Percentiles rank a stretch among this genome's conserved stretches.
phyloP scores from a whole-genome alignment of 1,140 invertebrate genomes.

The Oryctes rhinoceros region DNA sequence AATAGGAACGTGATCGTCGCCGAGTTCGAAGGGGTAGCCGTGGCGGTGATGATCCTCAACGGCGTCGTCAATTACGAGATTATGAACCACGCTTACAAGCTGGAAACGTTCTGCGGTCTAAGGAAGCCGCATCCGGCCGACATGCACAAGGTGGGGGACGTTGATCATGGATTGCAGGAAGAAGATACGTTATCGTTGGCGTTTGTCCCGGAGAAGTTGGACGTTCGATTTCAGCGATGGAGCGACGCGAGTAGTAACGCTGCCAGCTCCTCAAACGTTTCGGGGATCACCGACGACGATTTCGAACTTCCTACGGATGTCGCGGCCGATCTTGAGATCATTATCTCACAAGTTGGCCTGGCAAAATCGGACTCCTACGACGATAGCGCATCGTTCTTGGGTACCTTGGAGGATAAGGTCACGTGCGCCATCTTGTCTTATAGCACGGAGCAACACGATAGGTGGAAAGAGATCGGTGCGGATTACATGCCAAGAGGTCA shows the following conservation, averaged over 20 bases:
- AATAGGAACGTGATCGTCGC: constrained; percentile 19
- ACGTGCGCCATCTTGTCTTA: constrained; percentile 5
- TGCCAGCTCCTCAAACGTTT: neutral
- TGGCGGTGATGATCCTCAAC: constrained; percentile 15
- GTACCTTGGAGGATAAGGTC: neutral
- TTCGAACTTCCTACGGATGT: constrained; percentile 9
- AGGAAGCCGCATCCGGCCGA: constrained; percentile 16
- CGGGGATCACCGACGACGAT: neutral
- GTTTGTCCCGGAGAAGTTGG: neutral
- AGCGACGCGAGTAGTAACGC: neutral
- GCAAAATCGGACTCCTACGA: neutral
- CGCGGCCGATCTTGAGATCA: constrained; percentile 6
- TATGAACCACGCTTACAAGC: neutral
- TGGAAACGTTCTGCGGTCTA: constrained; percentile 36
- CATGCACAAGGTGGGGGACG: neutral
- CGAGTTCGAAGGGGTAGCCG: constrained; percentile 9
- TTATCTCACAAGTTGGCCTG: neutral
- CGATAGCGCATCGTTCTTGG: constrained; percentile 15
- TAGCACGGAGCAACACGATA: neutral
- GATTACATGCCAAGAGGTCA: neutral
- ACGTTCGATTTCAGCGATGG: neutral
- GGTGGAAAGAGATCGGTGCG: neutral
- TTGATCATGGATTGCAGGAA: neutral
- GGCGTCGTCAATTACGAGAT: constrained; percentile 15
- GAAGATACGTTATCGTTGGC: neutral